A percentile compares a stretch with the other conserved stretches of the same genome.
Conservation (phyloP, 2,888 invertebrate genomes). For the Nemoura dubitans region DNA sequence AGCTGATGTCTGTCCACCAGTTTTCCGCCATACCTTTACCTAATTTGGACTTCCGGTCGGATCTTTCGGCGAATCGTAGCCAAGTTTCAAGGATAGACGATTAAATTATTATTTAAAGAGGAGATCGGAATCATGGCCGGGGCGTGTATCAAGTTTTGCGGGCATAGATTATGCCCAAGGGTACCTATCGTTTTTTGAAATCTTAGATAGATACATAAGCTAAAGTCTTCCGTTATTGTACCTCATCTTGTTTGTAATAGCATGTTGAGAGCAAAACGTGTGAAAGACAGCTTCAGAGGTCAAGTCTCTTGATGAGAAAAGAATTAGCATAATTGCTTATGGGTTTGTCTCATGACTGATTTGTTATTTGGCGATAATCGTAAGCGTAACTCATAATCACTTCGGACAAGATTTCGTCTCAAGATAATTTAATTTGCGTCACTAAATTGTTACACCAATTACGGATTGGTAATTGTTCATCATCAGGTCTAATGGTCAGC, state of each 20-base stretch:
- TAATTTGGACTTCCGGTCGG: slow-evolving; percentile 39
- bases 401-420: too few species aligned
- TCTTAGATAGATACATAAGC: not conserved
- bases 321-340: not conserved
- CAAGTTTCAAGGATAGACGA: slow-evolving; percentile 37
- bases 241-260: not conserved
- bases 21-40: slow-evolving; percentile 39
- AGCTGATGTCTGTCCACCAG: slow-evolving; percentile 9
- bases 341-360: not conserved
- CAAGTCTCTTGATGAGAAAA: not conserved
- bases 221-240: not conserved
- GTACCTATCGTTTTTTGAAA: not conserved
- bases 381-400: too few species aligned
- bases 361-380: not conserved
- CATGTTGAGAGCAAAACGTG: not conserved
- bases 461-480: too few species aligned
- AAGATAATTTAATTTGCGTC: too few species aligned
- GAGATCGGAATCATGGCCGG: slow-evolving; percentile 10
- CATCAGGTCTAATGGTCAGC: not conserved
- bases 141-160: slow-evolving; percentile 30
- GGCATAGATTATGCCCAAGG: not conserved
- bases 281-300: not conserved
- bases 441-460: too few species aligned
- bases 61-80: slow-evolving; percentile 15
- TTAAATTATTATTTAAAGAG: slow-evolving; percentile 26